These are phyloP conservation scores for Drosophila prostipennis DNA, from an alignment of 2,888 invertebrate genomes.

Conservation along the genomic window DNA sequence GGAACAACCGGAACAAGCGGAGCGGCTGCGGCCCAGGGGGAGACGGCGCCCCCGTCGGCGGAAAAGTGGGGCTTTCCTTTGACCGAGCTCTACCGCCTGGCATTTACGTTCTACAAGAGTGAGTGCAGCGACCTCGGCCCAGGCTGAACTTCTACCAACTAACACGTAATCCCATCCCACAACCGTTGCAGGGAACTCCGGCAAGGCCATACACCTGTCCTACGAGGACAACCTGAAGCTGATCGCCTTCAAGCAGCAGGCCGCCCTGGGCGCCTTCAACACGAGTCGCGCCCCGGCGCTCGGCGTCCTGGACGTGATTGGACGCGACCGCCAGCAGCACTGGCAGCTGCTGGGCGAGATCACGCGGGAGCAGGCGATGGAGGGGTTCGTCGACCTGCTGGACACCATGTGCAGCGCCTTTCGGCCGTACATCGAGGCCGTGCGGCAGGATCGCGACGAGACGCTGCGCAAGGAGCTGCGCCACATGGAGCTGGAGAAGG, in stretches of 20 bases:
- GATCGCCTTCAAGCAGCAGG: slow-evolving; percentile 96
- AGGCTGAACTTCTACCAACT: too few species aligned
- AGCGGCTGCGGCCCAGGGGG: slow-evolving; percentile 12
- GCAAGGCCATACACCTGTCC: slow-evolving; percentile 97
- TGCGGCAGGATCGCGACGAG: slow-evolving; percentile 93
- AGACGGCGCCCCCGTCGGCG: slow-evolving; percentile 41
- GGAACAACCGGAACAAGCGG: slow-evolving; percentile 13
- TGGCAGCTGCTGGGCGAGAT: slow-evolving; percentile 97
- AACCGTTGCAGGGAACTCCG: slow-evolving; percentile 92
- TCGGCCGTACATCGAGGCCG: slow-evolving; percentile 95
- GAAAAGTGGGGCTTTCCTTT: slow-evolving; percentile 89
- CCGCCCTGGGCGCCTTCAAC: slow-evolving; percentile 92
- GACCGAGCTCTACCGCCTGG: slow-evolving; percentile 94
- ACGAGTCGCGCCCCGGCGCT: slow-evolving; percentile 90
- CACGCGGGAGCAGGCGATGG: slow-evolving; percentile 94
- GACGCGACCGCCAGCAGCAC: slow-evolving; percentile 94
- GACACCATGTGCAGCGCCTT: slow-evolving; percentile 95
- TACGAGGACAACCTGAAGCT: slow-evolving; percentile 96
- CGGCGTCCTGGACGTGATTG: slow-evolving; percentile 97
- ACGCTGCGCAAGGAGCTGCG: slow-evolving; percentile 86
- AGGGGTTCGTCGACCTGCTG: slow-evolving; percentile 94
- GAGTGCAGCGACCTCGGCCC: slow-evolving; percentile 58
- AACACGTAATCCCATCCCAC: slow-evolving; percentile 5
- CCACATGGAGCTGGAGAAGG: slow-evolving; percentile 79
- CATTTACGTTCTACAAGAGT: slow-evolving; percentile 97